These are phyloP conservation scores for Sarotherodon lohbergeri DNA, from an alignment of 2,113 vertebrate genomes.

Conservation along the genomic window DNA sequence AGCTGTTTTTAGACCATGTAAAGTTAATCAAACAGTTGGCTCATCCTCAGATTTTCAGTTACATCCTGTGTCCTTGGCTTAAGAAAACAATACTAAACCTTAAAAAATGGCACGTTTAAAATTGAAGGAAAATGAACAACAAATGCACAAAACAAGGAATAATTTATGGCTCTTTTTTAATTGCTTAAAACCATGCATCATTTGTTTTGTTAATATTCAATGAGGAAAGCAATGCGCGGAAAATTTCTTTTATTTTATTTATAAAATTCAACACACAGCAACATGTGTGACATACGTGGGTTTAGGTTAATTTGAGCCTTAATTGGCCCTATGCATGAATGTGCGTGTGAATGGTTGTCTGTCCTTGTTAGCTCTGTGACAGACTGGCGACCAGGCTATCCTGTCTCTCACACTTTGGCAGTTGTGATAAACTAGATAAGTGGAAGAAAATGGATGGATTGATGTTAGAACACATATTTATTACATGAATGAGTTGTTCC, in stretches of 20 bases:
- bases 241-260: accelerated
- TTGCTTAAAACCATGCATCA: background rate
- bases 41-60: background rate
- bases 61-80: background rate
- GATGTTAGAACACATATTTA: background rate
- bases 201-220: background rate
- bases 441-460: background rate
- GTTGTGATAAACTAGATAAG: background rate
- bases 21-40: background rate
- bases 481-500: background rate
- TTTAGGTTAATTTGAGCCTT: background rate
- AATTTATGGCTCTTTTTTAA: background rate
- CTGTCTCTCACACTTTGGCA: background rate
- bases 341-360: background rate
- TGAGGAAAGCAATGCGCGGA: background rate
- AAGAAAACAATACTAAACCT: background rate
- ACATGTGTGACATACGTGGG: background rate
- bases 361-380: background rate
- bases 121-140: background rate
- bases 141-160: background rate
- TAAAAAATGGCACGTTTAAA: background rate
- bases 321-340: background rate
- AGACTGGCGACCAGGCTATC: background rate
- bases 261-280: background rate
- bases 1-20: background rate